Percentiles rank a stretch among this genome's conserved stretches.
phyloP scores from a whole-genome alignment of 2,797 vertebrate genomes.

The Artibeus jamaicensis region DNA sequence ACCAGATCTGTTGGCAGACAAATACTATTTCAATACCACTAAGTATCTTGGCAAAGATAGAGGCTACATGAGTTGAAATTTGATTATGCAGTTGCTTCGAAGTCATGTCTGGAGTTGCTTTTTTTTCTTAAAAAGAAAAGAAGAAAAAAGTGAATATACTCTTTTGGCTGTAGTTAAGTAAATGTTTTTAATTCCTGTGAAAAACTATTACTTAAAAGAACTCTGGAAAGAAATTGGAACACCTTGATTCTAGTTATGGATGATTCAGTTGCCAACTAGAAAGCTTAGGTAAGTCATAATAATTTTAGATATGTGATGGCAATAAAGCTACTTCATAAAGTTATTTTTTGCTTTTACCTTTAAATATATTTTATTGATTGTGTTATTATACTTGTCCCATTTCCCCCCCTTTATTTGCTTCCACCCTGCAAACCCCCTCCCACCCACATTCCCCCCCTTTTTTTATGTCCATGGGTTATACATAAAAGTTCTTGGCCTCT shows the following conservation, averaged over 20 bases:
- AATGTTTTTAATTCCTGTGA: background rate
- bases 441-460: no score
- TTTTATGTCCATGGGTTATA: no score
- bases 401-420: no score
- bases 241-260: background rate
- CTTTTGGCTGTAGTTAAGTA: background rate
- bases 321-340: background rate
- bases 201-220: background rate
- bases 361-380: no score
- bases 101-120: slow-evolving; percentile 9
- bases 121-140: background rate
- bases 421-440: no score
- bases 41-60: background rate
- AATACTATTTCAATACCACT: background rate
- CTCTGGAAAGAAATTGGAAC: background rate
- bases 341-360: no score
- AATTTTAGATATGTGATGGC: background rate
- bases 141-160: background rate
- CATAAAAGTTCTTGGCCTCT: no score
- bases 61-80: background rate
- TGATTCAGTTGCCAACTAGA: background rate
- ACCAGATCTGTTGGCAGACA: slow-evolving; percentile 9
- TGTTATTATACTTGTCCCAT: no score
- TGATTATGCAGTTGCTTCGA: background rate
- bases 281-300: background rate